phyloP scores from a whole-genome alignment of 2,113 vertebrate genomes.

The Aptenodytes patagonicus region DNA sequence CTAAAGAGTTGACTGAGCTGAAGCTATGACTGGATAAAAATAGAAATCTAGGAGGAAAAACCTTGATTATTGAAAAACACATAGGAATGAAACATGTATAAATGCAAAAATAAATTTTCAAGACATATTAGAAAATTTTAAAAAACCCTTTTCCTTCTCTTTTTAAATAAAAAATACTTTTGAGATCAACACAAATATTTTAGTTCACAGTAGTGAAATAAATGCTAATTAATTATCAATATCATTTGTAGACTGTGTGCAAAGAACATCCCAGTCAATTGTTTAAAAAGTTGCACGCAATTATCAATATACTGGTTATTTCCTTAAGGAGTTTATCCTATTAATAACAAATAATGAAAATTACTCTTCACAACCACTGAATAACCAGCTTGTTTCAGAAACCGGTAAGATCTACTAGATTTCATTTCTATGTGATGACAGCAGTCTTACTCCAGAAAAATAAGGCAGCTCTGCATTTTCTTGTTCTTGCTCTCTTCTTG shows the following conservation, averaged over 20 bases:
- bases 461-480: background rate
- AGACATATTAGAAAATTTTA: background rate
- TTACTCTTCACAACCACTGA: background rate
- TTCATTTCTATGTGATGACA: background rate
- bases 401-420: background rate
- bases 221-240: background rate
- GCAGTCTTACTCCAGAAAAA: background rate
- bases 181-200: background rate
- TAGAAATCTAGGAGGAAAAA: background rate
- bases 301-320: background rate
- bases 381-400: background rate
- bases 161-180: background rate
- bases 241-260: background rate
- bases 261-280: background rate
- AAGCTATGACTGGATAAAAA: background rate
- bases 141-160: accelerated
- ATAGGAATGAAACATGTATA: accelerated
- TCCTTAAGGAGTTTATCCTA: background rate
- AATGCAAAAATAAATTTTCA: background rate
- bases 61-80: background rate
- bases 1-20: background rate
- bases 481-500: background rate
- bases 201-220: background rate
- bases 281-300: background rate
- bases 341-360: background rate